phyloP scores from a whole-genome alignment of 2,888 invertebrate genomes.

The Dione juno region DNA sequence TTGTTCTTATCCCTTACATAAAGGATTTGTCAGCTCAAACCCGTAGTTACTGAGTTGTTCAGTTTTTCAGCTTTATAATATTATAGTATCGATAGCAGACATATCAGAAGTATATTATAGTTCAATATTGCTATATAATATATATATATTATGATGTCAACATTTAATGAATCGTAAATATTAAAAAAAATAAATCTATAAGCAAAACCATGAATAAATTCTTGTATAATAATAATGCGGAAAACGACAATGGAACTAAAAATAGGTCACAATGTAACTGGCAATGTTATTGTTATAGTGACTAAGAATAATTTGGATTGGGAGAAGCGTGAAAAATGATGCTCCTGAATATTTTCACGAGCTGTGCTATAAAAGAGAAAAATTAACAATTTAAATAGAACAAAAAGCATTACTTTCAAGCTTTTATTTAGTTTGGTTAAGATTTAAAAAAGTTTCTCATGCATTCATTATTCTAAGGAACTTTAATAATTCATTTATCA shows the following conservation, averaged over 20 bases:
- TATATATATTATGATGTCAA: background rate
- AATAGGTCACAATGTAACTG: conserved; percentile 29
- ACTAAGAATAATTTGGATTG: conserved; percentile 28
- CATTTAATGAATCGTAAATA: background rate
- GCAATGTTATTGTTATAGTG: conserved; percentile 27
- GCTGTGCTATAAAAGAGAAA: background rate
- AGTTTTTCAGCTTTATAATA: background rate
- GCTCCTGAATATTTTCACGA: conserved; percentile 5
- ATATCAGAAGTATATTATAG: background rate
- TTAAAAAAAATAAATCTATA: background rate
- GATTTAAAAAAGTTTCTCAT: background rate
- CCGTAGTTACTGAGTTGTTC: too few relatives aligned
- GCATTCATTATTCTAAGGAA: background rate
- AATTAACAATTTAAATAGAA: conserved; percentile 6
- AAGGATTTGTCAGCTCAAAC: too few relatives aligned
- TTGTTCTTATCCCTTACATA: too few relatives aligned
- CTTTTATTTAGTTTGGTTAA: background rate
- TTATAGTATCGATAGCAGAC: background rate
- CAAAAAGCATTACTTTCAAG: background rate
- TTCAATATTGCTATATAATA: too few relatives aligned
- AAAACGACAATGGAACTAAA: conserved; percentile 28
- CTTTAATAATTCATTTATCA: background rate
- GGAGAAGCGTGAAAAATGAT: conserved; percentile 12
- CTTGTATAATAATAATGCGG: conserved; percentile 16
- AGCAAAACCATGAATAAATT: background rate